Conservation (phyloP, 2,888 invertebrate genomes). For the Bombylius major region DNA sequence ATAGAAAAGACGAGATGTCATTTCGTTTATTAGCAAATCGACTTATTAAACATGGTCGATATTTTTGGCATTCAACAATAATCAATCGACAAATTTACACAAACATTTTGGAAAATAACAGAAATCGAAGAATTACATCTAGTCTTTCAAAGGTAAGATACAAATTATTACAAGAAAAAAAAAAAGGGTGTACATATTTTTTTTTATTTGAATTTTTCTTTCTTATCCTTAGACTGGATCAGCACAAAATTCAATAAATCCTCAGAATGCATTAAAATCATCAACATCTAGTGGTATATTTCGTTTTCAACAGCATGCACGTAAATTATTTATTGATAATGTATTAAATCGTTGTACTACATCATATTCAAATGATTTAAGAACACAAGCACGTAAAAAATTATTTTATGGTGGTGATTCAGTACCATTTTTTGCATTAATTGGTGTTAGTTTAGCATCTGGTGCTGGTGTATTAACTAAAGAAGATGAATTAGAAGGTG, state of each 20-base stretch:
- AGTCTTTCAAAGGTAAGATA: conserved; percentile 26
- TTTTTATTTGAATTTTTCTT: no score
- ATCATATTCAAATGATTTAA: conserved; percentile 48
- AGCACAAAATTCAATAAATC: not conserved
- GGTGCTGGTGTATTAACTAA: conserved; percentile 60
- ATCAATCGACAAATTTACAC: conserved; percentile 41
- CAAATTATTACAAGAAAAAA: no score
- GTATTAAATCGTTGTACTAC: conserved; percentile 56
- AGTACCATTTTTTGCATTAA: conserved; percentile 59
- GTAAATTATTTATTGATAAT: conserved; percentile 54
- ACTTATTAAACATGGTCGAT: conserved; percentile 48
- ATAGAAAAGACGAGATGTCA: conserved; percentile 37
- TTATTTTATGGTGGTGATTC: conserved; percentile 58
- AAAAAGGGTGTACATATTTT: no score
- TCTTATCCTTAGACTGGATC: conserved; percentile 3
- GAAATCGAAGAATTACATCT: conserved; percentile 26
- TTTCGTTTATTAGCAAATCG: conserved; percentile 42
- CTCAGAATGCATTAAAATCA: not conserved
- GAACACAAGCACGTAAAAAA: conserved; percentile 48
- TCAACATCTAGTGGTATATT: conserved; percentile 28
- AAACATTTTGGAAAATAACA: conserved; percentile 38
- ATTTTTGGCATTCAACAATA: conserved; percentile 39
- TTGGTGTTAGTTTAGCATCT: conserved; percentile 59
- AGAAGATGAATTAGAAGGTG: conserved; percentile 63
- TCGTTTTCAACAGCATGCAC: conserved; percentile 48